phyloP scores from a whole-genome alignment of 1,140 invertebrate species.

The Littorina saxatilis region DNA sequence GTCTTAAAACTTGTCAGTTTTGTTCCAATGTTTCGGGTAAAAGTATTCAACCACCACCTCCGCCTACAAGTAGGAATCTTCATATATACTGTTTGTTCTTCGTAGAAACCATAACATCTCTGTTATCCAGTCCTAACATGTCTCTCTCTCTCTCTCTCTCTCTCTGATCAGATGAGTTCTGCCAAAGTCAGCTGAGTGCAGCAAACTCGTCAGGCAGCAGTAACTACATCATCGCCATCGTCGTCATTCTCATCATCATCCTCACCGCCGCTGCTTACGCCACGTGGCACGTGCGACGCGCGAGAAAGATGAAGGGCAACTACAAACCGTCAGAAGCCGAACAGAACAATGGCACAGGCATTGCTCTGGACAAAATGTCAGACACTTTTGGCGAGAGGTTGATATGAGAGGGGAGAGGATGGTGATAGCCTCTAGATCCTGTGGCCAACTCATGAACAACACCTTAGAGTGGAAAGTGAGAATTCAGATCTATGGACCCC shows the following conservation, averaged over 20 bases:
- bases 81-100: too few species aligned
- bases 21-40: too few species aligned
- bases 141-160: conserved; percentile 7
- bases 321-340: conserved; percentile 56
- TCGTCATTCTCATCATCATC: conserved; percentile 48
- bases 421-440: background rate
- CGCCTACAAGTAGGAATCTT: too few species aligned
- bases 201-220: background rate
- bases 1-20: too few species aligned
- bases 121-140: too few species aligned
- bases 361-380: conserved; percentile 53
- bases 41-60: too few species aligned
- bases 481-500: background rate
- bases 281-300: conserved; percentile 44
- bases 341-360: conserved; percentile 34
- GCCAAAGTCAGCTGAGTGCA: conserved; percentile 23
- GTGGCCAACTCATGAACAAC: background rate
- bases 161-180: conserved; percentile 36
- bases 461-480: background rate
- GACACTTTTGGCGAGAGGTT: conserved; percentile 49
- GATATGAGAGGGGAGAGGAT: conserved; percentile 35
- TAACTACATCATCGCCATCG: conserved; percentile 27
- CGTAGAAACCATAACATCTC: too few species aligned
- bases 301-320: conserved; percentile 45
- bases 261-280: conserved; percentile 34